These are phyloP conservation scores for Drosophila recens DNA, from an alignment of 2,888 invertebrate genomes.

Conservation along the genomic window DNA sequence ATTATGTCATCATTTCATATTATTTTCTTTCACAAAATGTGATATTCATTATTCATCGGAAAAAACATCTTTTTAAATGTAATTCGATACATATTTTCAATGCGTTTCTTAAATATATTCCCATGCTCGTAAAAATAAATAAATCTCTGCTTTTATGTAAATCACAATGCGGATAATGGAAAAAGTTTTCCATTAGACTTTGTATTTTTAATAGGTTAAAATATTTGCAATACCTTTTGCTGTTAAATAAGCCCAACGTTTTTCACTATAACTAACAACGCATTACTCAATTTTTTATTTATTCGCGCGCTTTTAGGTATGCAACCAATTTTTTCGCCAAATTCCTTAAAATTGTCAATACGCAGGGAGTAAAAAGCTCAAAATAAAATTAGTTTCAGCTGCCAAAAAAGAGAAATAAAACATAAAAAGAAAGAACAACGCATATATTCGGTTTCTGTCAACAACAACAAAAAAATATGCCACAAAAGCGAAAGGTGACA, in stretches of 20 bases:
- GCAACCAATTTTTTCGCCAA: conserved; percentile 26
- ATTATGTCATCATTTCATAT: conserved; percentile 27
- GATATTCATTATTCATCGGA: not conserved
- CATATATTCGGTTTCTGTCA: conserved; percentile 21
- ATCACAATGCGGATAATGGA: conserved; percentile 14
- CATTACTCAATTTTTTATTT: conserved; percentile 35
- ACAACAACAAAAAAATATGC: conserved; percentile 18
- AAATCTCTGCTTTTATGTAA: conserved; percentile 10
- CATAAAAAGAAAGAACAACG: conserved; percentile 2
- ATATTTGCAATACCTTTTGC: conserved; percentile 19
- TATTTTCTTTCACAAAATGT: not conserved
- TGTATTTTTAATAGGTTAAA: conserved; percentile 21
- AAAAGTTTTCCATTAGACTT: conserved; percentile 29
- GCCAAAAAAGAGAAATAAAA: not conserved
- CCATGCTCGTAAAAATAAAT: not conserved
- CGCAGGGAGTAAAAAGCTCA: not conserved
- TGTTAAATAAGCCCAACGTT: conserved; percentile 33
- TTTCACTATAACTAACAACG: conserved; percentile 19
- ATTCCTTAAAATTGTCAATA: conserved; percentile 17
- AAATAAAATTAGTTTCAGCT: conserved; percentile 35
- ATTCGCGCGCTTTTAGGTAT: conserved; percentile 33
- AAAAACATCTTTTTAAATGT: conserved; percentile 1
- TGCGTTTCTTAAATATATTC: not conserved
- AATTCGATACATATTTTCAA: not conserved
- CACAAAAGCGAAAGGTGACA: conserved; percentile 18